A percentile compares a stretch with the other conserved stretches of the same genome.
These are phyloP conservation scores for Cryptus viduatorius DNA, from an alignment of 2,888 invertebrate genomes.

Conservation along the genomic window DNA sequence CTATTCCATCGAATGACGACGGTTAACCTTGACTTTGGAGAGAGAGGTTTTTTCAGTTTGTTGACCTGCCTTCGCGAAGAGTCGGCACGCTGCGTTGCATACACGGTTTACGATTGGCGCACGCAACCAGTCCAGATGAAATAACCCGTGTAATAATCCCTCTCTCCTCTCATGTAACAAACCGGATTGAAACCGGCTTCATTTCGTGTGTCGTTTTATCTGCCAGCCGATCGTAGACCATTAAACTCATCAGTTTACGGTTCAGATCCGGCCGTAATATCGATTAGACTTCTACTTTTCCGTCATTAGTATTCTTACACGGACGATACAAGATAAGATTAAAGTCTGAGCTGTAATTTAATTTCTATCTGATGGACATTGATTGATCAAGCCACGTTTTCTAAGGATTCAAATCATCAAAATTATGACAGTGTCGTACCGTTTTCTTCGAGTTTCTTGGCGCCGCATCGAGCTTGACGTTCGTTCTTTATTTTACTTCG, in stretches of 20 bases:
- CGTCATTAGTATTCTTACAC: not conserved
- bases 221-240: not conserved
- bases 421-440: not conserved
- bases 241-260: not conserved
- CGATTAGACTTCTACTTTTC: not conserved
- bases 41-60: not conserved
- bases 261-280: not conserved
- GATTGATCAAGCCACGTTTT: not conserved
- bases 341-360: not conserved
- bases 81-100: not conserved
- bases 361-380: not conserved
- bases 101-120: not conserved
- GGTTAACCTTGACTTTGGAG: not conserved
- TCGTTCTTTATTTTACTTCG: not conserved
- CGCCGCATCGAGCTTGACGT: not conserved
- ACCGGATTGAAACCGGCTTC: constrained; percentile 8
- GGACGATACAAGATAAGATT: not conserved
- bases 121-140: not conserved
- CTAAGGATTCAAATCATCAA: not conserved
- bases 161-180: not conserved
- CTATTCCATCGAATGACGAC: not conserved
- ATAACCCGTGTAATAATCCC: not conserved
- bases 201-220: not conserved
- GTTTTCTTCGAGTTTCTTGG: not conserved
- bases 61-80: not conserved